phyloP scores from a whole-genome alignment of 2,797 vertebrate genomes.

The Champsocephalus esox region DNA sequence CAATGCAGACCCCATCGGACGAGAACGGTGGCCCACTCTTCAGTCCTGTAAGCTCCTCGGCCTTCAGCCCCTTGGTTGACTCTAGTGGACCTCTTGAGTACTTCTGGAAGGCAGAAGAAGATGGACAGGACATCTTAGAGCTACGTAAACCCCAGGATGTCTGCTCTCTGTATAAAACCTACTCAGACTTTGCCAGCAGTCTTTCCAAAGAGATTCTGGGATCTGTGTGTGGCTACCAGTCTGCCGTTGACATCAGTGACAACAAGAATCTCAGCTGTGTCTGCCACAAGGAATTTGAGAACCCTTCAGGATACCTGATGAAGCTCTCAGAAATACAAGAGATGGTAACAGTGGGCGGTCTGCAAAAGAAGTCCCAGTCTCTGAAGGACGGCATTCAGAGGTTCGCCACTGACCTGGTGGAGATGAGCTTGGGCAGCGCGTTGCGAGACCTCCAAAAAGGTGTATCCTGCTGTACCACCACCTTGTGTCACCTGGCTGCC shows the following conservation, averaged over 20 bases:
- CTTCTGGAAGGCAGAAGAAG: slow-evolving; percentile 85
- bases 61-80: slow-evolving; percentile 93
- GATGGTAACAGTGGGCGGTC: slow-evolving; percentile 83
- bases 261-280: slow-evolving; percentile 88
- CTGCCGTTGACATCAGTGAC: slow-evolving; percentile 83
- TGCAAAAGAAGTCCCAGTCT: slow-evolving; percentile 88
- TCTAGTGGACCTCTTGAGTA: slow-evolving; percentile 86
- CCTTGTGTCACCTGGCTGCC: slow-evolving; percentile 93
- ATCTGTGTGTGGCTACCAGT: slow-evolving; percentile 89
- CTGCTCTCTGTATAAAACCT: slow-evolving; percentile 86
- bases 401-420: slow-evolving; percentile 94
- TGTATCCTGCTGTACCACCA: slow-evolving; percentile 93
- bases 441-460: slow-evolving; percentile 97
- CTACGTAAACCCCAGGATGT: slow-evolving; percentile 84
- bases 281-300: slow-evolving; percentile 86
- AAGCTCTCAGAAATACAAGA: slow-evolving; percentile 88
- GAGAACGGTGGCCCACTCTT: slow-evolving; percentile 90
- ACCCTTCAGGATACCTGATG: slow-evolving; percentile 84
- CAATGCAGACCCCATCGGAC: slow-evolving; percentile 87
- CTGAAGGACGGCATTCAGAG: slow-evolving; percentile 94
- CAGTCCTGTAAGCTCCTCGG: slow-evolving; percentile 94
- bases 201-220: slow-evolving; percentile 93
- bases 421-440: slow-evolving; percentile 94
- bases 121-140: slow-evolving; percentile 72
- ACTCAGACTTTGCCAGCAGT: slow-evolving; percentile 91